phyloP scores from a whole-genome alignment of 2,797 vertebrate species.

The Choloepus didactylus region DNA sequence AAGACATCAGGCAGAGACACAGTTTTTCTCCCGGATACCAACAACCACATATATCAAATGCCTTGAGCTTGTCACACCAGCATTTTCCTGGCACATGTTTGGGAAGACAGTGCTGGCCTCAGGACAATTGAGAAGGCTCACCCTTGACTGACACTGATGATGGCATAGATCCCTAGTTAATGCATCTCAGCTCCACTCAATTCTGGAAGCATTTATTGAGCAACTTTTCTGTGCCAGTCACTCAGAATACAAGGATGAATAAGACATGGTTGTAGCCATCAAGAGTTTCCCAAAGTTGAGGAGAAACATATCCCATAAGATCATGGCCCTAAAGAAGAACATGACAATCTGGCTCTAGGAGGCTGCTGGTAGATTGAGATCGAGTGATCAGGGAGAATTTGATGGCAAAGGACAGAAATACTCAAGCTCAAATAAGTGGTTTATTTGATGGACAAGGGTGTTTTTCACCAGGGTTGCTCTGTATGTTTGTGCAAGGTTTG shows the following conservation, averaged over 20 bases:
- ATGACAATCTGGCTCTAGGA: neutral
- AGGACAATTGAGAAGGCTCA: rapidly evolving
- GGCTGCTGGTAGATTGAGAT: neutral
- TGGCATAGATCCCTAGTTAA: neutral
- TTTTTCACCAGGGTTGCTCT: neutral
- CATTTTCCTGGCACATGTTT: conserved; percentile 40
- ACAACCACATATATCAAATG: neutral
- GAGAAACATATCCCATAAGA: neutral
- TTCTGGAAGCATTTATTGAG: neutral
- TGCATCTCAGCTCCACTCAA: neutral
- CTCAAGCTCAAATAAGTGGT: neutral
- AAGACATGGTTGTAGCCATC: neutral
- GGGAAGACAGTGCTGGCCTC: neutral
- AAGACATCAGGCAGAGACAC: neutral
- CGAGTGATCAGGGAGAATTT: neutral
- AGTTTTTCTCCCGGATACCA: neutral
- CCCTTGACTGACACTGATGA: neutral
- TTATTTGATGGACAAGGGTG: neutral
- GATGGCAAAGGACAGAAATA: neutral
- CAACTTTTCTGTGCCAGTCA: neutral
- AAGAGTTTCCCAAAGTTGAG: neutral
- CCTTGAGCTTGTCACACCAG: neutral
- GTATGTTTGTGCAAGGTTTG: neutral
- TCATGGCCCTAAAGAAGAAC: neutral
- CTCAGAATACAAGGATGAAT: neutral